Conservation (phyloP, 2,113 vertebrate species). For the Ondatra zibethicus region DNA sequence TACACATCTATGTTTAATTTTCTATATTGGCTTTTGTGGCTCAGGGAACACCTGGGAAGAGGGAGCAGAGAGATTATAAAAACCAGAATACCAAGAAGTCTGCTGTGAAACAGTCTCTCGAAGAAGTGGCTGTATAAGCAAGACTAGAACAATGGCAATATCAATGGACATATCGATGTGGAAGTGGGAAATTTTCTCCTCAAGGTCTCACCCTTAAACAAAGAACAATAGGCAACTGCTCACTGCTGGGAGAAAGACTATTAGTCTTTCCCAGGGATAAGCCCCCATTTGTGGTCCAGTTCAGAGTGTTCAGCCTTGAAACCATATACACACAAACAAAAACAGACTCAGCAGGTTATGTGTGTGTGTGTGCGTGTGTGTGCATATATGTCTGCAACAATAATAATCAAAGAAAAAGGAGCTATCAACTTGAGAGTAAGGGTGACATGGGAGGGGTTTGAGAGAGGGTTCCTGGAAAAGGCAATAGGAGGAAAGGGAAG, state of each 20-base stretch:
- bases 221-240: neutral
- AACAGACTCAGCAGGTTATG: too few relatives aligned
- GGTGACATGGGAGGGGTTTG: neutral
- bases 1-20: neutral
- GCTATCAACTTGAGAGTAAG: neutral
- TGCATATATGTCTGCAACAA: neutral
- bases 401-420: neutral
- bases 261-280: neutral
- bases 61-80: neutral
- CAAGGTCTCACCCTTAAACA: neutral
- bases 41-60: neutral
- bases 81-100: neutral
- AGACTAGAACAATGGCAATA: neutral
- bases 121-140: neutral
- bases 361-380: neutral
- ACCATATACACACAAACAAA: neutral
- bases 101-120: neutral
- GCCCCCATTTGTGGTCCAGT: neutral
- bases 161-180: neutral
- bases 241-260: neutral
- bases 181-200: neutral
- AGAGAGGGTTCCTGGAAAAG: neutral
- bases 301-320: neutral
- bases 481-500: neutral
- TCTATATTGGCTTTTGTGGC: neutral